These are phyloP conservation scores for Jordanella pulchra DNA, from an alignment of 2,797 vertebrate species.

Conservation along the genomic window DNA sequence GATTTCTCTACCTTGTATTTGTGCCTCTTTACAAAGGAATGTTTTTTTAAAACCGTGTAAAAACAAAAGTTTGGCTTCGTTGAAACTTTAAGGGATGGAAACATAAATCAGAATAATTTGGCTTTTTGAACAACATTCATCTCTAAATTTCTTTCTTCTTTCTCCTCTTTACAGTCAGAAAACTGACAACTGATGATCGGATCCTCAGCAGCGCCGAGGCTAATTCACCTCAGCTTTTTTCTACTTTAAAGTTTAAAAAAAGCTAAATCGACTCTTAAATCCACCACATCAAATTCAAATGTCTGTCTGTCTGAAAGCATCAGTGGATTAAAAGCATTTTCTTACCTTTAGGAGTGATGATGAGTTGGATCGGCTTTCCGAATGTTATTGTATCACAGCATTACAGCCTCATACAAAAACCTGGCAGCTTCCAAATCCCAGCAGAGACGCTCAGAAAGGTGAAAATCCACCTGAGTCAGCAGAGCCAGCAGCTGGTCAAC, in stretches of 20 bases:
- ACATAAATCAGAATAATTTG: neutral
- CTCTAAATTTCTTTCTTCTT: neutral
- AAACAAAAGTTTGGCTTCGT: neutral
- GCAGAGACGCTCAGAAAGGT: neutral
- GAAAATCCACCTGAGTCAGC: neutral
- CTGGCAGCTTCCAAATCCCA: neutral
- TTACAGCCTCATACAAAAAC: conserved; percentile 59
- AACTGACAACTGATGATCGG: neutral
- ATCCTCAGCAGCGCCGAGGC: neutral
- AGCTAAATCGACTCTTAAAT: rapidly evolving
- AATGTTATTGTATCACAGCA: conserved; percentile 53
- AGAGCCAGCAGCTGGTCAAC: rapidly evolving
- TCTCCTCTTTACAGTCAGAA: neutral
- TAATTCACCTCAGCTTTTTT: neutral
- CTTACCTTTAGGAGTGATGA: conserved; percentile 48
- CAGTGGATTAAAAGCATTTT: conserved; percentile 1
- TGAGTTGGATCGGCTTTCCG: conserved; percentile 31
- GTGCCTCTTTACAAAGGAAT: neutral
- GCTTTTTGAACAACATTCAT: neutral
- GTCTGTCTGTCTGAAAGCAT: rapidly evolving
- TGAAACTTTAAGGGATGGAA: too few relatives aligned
- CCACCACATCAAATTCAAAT: rapidly evolving
- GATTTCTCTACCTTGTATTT: neutral
- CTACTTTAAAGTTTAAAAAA: conserved; percentile 2
- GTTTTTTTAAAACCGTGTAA: neutral